Base-by-base conservation (phyloP, 2,888 invertebrate species). In the Metallyticus violacea region DNA sequence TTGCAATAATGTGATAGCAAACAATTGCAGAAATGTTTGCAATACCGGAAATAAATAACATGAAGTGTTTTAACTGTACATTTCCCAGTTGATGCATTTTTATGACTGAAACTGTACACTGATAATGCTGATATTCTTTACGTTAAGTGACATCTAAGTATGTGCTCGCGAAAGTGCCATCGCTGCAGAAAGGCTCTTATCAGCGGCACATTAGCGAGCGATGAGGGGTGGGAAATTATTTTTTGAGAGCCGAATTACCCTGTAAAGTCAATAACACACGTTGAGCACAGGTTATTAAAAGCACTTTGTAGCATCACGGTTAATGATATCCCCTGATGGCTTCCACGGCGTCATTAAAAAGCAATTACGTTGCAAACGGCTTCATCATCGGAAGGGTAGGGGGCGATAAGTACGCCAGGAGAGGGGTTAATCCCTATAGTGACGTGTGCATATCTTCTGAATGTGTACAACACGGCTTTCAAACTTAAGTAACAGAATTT, bases 291-390 rank as follows among this genome's bases (percentile, higher is more conserved):
- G 82, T 26, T 62, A 62, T 83, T 83, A 83, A 80, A n/a, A 77
- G 79, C 85, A 85, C 85, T 80, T 28, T 85, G 79, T 80, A 85
- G 40, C 79, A 79, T n/a, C 30, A 26, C 77, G 27, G 26, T 85
- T 81, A 86, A 81, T 86, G 86, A 81, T 81, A 77, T 77, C 79
- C 30, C 81, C 30, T 29, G 27, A 76, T 77, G 15, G 15, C 76
- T 28, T 26, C 30, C 25, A 27, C 77, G 25, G 81, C 85, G 86
- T 86, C 86, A 87, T 87, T 87, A 87, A 87, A 87, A 87, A 84
- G 85, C 86, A 87, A 87, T 87, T 87, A 87, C 83, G 85, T 85
- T 83, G 87, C 81, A 87, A 87, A 81, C 83, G 86, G 81, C 81
- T 84, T 85, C 86, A 86, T 86, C 81, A 81, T 77, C 62, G 76